These are phyloP conservation scores for Synergus gifuensis DNA, from an alignment of 2,888 invertebrate species.

Conservation along the genomic window DNA sequence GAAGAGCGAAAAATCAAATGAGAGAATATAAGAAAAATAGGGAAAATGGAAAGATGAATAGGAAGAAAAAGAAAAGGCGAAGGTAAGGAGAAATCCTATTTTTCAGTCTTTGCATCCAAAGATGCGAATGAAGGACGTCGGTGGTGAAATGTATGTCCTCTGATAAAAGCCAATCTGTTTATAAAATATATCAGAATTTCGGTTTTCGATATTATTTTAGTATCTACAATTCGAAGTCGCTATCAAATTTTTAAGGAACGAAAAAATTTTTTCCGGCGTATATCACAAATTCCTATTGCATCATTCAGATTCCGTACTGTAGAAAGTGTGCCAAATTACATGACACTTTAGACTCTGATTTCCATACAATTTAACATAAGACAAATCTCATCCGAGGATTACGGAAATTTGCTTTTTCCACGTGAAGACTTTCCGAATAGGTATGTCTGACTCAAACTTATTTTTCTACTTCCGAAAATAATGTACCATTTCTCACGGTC, in stretches of 20 bases:
- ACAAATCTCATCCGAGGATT: not conserved
- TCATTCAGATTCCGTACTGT: not conserved
- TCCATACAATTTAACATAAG: not conserved
- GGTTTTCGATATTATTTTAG: not conserved
- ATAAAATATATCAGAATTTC: not conserved
- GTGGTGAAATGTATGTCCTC: not conserved
- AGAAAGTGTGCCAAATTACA: not conserved
- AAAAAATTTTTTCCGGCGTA: no score
- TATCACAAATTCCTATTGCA: not conserved
- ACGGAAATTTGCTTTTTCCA: not conserved
- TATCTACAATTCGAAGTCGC: no score
- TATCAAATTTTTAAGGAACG: not conserved
- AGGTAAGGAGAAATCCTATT: conserved; percentile 9
- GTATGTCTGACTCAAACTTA: not conserved
- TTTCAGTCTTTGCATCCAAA: not conserved
- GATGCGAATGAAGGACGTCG: not conserved
- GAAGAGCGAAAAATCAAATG: conserved; percentile 37
- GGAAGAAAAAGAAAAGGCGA: conserved; percentile 7
- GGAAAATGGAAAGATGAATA: not conserved
- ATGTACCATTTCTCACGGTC: no score
- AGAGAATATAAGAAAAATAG: conserved; percentile 26
- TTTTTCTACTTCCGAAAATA: not conserved
- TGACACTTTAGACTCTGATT: not conserved
- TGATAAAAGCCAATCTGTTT: not conserved
- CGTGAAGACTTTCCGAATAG: not conserved